Evolutionary conservation across 1,140 invertebrate genomes (phyloP).

Genomic region (Paraescarpia echinospica): DNA sequence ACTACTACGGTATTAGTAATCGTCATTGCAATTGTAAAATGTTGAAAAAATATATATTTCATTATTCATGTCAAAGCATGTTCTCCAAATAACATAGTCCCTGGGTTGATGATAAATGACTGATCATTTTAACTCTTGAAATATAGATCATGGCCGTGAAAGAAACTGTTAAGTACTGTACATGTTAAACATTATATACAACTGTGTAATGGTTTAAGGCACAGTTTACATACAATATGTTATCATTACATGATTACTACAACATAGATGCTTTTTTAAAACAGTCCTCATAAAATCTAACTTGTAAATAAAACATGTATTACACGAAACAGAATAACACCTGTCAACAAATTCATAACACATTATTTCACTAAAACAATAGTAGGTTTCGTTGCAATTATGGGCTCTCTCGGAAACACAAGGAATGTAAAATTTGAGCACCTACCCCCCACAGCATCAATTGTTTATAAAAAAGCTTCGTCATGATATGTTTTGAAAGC

Average conservation of each 20-base stretch:
- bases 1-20: background rate
- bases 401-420: background rate
- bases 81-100: background rate
- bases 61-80: background rate
- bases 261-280: too few species aligned
- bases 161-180: too few species aligned
- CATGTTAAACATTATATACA: too few species aligned
- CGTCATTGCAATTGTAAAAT: background rate
- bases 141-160: background rate
- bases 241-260: too few species aligned
- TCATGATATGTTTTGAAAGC: background rate
- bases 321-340: background rate
- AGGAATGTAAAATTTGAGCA: background rate
- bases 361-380: background rate
- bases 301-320: background rate
- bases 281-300: too few species aligned
- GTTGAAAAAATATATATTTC: background rate
- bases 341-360: background rate
- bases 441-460: background rate
- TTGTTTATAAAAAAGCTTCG: background rate
- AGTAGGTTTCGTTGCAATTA: background rate
- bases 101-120: background rate
- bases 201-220: too few species aligned
- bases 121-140: background rate
- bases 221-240: too few species aligned